Evolutionary conservation across 2,797 vertebrate species (phyloP).

Genomic region (Gymnocypris eckloni): DNA sequence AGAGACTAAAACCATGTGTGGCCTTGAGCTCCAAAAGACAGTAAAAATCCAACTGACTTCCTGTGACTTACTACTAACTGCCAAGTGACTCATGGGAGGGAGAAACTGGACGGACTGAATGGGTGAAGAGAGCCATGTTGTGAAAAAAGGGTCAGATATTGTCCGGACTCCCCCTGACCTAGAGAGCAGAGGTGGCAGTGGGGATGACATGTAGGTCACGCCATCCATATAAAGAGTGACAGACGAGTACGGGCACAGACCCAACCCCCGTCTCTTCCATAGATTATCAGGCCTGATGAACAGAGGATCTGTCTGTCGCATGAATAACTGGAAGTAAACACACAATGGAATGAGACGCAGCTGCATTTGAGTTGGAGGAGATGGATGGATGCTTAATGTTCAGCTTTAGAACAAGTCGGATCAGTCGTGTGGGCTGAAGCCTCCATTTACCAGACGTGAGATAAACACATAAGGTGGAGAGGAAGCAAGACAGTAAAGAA

Average conservation of each 20-base stretch:
- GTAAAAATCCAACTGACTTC: conserved; percentile 42
- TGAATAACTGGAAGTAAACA: conserved; percentile 43
- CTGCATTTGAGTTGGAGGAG: conserved; percentile 29
- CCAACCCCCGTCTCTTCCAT: conserved; percentile 8
- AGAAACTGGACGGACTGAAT: neutral
- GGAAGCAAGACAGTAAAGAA: conserved; percentile 38
- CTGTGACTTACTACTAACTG: conserved; percentile 44
- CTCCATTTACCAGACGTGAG: conserved; percentile 42
- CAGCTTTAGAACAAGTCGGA: conserved; percentile 1
- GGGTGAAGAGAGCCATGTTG: conserved; percentile 17
- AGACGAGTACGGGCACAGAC: conserved; percentile 11
- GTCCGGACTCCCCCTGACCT: conserved; percentile 24
- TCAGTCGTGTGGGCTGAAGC: conserved; percentile 16
- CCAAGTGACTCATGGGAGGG: conserved; percentile 31
- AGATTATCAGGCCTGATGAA: conserved; percentile 40
- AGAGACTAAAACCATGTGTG: conserved; percentile 49
- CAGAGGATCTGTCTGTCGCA: conserved; percentile 30
- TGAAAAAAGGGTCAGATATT: conserved; percentile 10
- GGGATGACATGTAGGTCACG: conserved; percentile 33
- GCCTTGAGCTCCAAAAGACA: conserved; percentile 54
- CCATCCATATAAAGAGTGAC: conserved; percentile 12
- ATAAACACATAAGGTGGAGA: conserved; percentile 30
- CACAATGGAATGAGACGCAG: conserved; percentile 37
- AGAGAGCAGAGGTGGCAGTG: conserved; percentile 5
- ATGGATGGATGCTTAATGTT: neutral